Base-by-base conservation (phyloP, 2,888 invertebrate genomes). In the Drosophila parthenogenetica region DNA sequence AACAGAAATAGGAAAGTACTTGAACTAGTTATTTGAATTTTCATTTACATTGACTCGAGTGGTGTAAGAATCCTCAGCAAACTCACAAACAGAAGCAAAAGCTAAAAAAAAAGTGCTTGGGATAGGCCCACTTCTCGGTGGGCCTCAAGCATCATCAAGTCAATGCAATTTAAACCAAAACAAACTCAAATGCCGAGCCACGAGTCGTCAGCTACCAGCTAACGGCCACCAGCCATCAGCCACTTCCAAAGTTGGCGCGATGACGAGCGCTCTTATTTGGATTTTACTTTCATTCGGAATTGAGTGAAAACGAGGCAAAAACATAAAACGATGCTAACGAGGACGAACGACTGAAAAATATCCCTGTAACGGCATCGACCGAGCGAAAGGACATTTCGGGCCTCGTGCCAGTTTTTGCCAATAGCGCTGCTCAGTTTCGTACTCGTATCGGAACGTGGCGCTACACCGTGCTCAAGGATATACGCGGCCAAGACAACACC, bases 401-500 rank as follows among this genome's bases (percentile, higher is more conserved):
- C 63, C 25, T 85, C 88, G 88, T 83, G 70, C 68, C 75, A 74
- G 67, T 89, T 90, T 90, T 91, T 89, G 90, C 89, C 77, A 84
- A 69, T 72, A 53, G 57, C 77, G 77, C 61, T 73, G 84, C 90
- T 92, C 91, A 92, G 92, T 92, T 92, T 91, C 91, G 91, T 90
- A 92, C 92, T 91, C 91, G 92, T 92, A 89, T 90, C 90, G 91
- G 91, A 91, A 92, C 92, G 90, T 91, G 90, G 79, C 91, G 92
- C 91, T 90, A 90, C 91, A 87, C 82, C 83, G 87, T 89, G 84
- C 85, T 90, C 77, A 88, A 89, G 89, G 90, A 87, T 90, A 86
- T 90, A 90, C 90, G 90, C 89, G 81, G 37, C 69, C 50, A 50
- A 40, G 4, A 50, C 61, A 35, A 69, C 57, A 60, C 51, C 69